Percentiles rank a stretch among this genome's conserved stretches.
Evolutionary conservation across 2,113 vertebrate genomes (phyloP).

Genomic region (Dryoscopus gambensis): DNA sequence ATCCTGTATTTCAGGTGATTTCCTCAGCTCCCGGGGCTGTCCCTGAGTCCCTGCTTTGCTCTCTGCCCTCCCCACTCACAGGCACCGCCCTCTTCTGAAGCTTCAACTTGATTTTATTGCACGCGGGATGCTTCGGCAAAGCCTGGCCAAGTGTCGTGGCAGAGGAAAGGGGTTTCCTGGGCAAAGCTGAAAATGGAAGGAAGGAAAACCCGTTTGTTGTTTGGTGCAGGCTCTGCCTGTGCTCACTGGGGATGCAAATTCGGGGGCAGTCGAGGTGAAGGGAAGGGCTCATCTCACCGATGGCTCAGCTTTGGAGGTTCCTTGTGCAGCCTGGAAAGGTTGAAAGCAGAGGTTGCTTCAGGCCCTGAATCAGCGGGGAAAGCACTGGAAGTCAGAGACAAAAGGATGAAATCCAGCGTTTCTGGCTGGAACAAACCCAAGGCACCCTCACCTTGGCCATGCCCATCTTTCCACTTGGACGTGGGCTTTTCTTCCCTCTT

Average conservation of each 20-base stretch:
- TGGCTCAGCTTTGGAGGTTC: background rate
- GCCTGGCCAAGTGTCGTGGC: background rate
- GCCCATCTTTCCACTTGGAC: background rate
- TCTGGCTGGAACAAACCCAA: background rate
- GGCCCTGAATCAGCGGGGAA: background rate
- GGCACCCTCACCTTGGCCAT: background rate
- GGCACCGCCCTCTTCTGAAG: background rate
- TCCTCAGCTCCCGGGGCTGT: background rate
- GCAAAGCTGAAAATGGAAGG: background rate
- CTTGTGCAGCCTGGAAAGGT: background rate
- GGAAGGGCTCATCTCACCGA: fast-evolving
- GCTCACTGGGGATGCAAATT: fast-evolving
- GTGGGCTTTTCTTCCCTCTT: background rate
- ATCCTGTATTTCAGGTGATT: background rate
- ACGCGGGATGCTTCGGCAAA: background rate
- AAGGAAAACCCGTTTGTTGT: fast-evolving
- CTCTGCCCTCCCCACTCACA: background rate
- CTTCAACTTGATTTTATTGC: background rate
- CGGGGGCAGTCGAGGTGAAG: background rate
- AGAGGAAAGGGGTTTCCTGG: background rate
- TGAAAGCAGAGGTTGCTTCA: background rate
- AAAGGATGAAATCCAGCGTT: background rate
- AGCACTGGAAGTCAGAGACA: background rate
- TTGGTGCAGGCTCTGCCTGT: background rate
- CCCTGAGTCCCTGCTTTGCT: background rate